Evolutionary conservation across 2,888 invertebrate species (phyloP), one percentile per base, ranked within the genome.

Genomic region (Athrips mouffetella): DNA sequence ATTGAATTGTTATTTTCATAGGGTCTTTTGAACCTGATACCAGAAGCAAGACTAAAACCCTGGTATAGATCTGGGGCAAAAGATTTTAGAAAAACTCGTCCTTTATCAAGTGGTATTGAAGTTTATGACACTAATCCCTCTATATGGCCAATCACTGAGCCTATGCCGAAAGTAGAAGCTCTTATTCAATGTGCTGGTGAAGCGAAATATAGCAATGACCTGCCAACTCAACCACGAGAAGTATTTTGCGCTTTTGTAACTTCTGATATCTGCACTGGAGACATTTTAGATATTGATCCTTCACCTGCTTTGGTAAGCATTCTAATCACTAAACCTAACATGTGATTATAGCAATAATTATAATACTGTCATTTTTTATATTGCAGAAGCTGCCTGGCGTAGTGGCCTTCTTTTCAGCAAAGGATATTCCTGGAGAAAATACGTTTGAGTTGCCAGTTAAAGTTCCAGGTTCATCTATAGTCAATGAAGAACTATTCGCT

Each of bases 341-440:
- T 4, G 15, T n/a, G 23, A n/a, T 21, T 20, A 21, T 37, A 20
- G 1, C 4, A 10, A 10, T 27, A 7, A 10, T 4, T 4, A 2
- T 27, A 27, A 27, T 8, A 27, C 7, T 10, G n/a, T 27, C 2
- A 10, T 35, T 2, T 2, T 21, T 5, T 35, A 18, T 37, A 29
- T 77, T 74, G 30, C 63, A 92, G 92, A 81, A 77, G 59, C 63
- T 89, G 40, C 79, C 87, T 21, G 93, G 92, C 0, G 91, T 92
- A 2, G 72, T 91, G 4, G 88, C 89, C 15, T 92, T 90, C 59
- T 86, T 89, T 51, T 74, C 83, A 10, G 90, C 90, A n/a, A 82
- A 89, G 57, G 92, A 92, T 62, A 87, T 93, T 47, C 92, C 92
- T 0, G 93, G 93, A 4, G 65, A 68, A 45, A 93, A 93, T 70